phyloP scores from a whole-genome alignment of 2,797 vertebrate species.

The Dicrostonyx torquatus region DNA sequence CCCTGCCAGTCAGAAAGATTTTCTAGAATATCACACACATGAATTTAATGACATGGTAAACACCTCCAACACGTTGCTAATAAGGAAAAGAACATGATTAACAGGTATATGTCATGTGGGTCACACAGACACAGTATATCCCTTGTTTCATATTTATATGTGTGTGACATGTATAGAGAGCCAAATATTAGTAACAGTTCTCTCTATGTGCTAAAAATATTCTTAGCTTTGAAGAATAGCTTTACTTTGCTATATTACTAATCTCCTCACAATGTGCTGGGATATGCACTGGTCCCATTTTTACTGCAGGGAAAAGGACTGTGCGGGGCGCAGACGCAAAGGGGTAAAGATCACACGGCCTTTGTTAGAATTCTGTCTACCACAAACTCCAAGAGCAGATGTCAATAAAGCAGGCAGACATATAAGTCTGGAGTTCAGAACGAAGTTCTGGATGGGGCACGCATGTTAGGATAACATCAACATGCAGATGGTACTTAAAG shows the following conservation, averaged over 20 bases:
- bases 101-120: background rate
- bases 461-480: background rate
- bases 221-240: background rate
- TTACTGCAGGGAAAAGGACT: background rate
- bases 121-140: background rate
- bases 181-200: background rate
- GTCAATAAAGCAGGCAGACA: background rate
- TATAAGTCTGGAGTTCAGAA: background rate
- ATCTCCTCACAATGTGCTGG: background rate
- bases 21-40: background rate
- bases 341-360: background rate
- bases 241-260: background rate
- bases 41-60: background rate
- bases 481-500: background rate
- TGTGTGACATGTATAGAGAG: background rate
- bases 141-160: background rate
- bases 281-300: background rate
- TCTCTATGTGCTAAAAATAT: background rate
- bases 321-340: background rate
- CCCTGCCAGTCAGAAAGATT: background rate
- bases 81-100: background rate
- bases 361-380: background rate
- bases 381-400: background rate
- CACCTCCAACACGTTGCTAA: background rate
- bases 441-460: background rate